phyloP scores from a whole-genome alignment of 2,113 vertebrate genomes.

The Phaethornis superciliosus region DNA sequence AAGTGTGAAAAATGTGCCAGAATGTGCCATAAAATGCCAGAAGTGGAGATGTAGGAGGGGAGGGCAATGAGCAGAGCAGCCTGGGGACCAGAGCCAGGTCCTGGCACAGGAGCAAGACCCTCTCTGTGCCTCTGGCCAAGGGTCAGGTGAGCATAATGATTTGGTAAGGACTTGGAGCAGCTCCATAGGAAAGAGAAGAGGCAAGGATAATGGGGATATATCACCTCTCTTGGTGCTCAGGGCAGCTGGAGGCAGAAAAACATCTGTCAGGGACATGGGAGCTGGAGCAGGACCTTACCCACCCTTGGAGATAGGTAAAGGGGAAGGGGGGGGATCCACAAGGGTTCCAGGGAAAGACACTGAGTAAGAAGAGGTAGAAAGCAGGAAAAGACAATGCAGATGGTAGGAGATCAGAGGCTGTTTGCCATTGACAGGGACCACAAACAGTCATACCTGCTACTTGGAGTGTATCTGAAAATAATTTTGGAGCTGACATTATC shows the following conservation, averaged over 20 bases:
- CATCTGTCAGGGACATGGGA: not conserved
- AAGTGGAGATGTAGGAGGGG: not conserved
- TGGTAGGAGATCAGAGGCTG: not conserved
- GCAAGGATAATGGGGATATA: not conserved
- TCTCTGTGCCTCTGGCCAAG: not conserved
- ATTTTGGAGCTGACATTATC: not conserved
- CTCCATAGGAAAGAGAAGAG: not conserved
- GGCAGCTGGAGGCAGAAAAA: not conserved
- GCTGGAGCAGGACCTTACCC: not conserved
- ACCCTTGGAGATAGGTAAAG: not conserved
- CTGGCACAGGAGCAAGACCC: not conserved
- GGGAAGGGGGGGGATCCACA: accelerated
- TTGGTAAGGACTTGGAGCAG: not conserved
- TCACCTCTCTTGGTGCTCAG: accelerated
- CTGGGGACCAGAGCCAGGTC: not conserved
- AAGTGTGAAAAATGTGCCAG: not conserved
- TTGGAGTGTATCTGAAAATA: not conserved
- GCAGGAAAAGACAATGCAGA: not conserved
- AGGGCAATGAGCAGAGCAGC: accelerated
- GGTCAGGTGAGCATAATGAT: not conserved
- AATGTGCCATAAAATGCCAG: not conserved
- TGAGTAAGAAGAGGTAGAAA: not conserved
- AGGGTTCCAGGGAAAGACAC: not conserved
- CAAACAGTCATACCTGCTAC: not conserved
- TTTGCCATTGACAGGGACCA: not conserved